Percentiles rank a stretch among this genome's conserved stretches.
Conservation (phyloP, 2,888 invertebrate species). For the Polyommatus icarus region DNA sequence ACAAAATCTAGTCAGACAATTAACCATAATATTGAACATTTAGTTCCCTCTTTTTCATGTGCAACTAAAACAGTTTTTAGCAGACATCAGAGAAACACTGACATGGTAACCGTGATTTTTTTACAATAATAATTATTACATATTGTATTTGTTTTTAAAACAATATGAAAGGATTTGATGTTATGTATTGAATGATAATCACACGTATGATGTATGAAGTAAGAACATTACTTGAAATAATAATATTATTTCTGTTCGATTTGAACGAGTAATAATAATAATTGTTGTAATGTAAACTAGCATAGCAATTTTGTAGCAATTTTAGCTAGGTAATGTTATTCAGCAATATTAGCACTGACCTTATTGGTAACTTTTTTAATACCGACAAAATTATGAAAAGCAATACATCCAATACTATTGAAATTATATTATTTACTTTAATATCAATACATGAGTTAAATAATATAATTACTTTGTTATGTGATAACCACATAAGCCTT, state of each 20-base stretch:
- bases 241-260: not conserved
- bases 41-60: not conserved
- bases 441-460: not conserved
- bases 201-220: not conserved
- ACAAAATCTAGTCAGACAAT: constrained; percentile 2
- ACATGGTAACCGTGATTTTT: not conserved
- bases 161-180: too few relatives aligned
- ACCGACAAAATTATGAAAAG: not conserved
- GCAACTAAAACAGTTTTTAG: not conserved
- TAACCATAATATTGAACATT: not conserved
- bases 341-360: not conserved
- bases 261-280: not conserved
- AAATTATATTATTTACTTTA: not conserved
- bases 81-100: not conserved
- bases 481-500: constrained; percentile 1
- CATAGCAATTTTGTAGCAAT: not conserved
- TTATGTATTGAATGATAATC: too few relatives aligned
- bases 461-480: not conserved
- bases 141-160: not conserved
- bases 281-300: not conserved
- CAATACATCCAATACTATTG: not conserved
- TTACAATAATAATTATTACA: too few relatives aligned
- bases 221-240: not conserved
- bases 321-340: constrained; percentile 1
- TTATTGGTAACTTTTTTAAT: not conserved